A percentile compares a stretch with the other conserved stretches of the same genome.
phyloP scores from a whole-genome alignment of 1,140 invertebrate genomes.

The Oryctes rhinoceros region DNA sequence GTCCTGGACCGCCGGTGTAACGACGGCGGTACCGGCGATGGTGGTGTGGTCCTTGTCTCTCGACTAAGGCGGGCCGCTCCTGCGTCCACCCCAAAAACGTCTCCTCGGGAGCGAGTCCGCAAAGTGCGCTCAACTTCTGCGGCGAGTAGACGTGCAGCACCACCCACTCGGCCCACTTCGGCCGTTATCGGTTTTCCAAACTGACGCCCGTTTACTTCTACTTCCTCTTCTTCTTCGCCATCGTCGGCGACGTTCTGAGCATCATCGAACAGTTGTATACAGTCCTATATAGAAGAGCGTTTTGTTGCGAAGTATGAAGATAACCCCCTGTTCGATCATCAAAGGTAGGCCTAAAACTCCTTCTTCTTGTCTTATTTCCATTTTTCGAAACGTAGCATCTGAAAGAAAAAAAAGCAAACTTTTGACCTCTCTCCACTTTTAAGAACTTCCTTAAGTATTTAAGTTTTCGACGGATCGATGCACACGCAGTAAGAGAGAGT shows the following conservation, averaged over 20 bases:
- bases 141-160: conserved; percentile 50
- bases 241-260: conserved; percentile 26
- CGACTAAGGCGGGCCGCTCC: conserved; percentile 49
- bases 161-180: conserved; percentile 33
- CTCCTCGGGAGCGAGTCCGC: conserved; percentile 50
- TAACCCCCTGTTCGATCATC: conserved; percentile 11
- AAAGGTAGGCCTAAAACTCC: conserved; percentile 23
- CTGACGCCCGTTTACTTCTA: conserved; percentile 21
- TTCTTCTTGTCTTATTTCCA: conserved; percentile 28
- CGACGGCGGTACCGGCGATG: conserved; percentile 1
- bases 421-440: conserved; percentile 30
- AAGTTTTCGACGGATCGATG: conserved; percentile 36
- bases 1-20: conserved; percentile 32
- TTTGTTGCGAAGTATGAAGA: conserved; percentile 8
- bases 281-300: conserved; percentile 18
- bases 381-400: not conserved
- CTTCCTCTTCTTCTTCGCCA: conserved; percentile 14
- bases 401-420: not conserved
- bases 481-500: conserved; percentile 2
- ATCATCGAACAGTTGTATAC: conserved; percentile 33
- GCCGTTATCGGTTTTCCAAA: conserved; percentile 34
- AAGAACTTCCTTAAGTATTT: conserved; percentile 38
- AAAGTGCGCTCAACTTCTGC: conserved; percentile 55
- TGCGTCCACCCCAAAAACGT: conserved; percentile 53
- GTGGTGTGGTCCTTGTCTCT: conserved; percentile 50